Evolutionary conservation across 2,797 vertebrate genomes (phyloP).

Genomic region (Argya squamiceps): DNA sequence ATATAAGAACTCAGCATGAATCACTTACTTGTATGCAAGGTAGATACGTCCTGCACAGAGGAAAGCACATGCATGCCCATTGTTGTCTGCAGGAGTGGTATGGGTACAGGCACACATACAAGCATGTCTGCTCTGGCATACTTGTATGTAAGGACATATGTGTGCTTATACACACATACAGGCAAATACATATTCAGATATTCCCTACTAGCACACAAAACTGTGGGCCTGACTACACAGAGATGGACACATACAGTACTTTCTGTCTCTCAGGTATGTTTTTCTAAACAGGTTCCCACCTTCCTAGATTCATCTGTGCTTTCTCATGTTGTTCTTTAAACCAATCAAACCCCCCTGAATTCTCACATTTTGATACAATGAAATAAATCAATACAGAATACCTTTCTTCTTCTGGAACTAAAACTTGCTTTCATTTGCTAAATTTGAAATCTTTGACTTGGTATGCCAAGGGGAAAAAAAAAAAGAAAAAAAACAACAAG

Average conservation of each 20-base stretch:
- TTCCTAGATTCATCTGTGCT: neutral
- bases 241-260: neutral
- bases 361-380: neutral
- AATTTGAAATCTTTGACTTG: neutral
- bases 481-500: neutral
- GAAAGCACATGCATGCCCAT: neutral
- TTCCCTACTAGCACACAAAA: neutral
- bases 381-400: constrained; percentile 23
- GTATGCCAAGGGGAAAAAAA: neutral
- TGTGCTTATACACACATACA: neutral
- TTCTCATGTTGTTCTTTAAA: neutral
- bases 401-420: constrained; percentile 30
- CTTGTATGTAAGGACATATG: rapidly evolving
- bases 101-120: neutral
- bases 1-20: neutral
- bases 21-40: neutral
- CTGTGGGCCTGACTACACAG: neutral
- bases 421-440: constrained; percentile 54
- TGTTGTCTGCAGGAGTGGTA: neutral
- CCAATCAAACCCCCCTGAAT: neutral
- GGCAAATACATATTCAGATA: neutral
- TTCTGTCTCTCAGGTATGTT: neutral
- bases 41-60: neutral
- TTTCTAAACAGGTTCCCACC: neutral
- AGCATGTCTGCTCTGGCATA: neutral